These are phyloP conservation scores for Glossosoma conforme DNA, from an alignment of 1,140 invertebrate genomes.

Conservation along the genomic window DNA sequence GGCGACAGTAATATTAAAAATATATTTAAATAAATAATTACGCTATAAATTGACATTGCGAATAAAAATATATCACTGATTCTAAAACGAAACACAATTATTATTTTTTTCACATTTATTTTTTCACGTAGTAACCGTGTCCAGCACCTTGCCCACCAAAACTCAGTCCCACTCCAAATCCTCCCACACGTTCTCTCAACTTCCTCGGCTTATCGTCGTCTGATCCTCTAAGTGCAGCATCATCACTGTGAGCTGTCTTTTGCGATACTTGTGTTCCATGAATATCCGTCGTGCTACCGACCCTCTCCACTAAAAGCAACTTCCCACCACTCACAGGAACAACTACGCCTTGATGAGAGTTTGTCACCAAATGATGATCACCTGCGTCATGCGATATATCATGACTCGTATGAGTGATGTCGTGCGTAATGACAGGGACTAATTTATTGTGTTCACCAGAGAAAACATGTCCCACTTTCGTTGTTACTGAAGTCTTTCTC, in stretches of 20 bases:
- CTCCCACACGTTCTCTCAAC: conserved; percentile 19
- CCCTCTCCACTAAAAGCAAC: too few relatives aligned
- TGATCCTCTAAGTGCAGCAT: too few relatives aligned
- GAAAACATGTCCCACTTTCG: conserved; percentile 18
- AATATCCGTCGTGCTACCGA: too few relatives aligned
- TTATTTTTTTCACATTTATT: conserved; percentile 2
- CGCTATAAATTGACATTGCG: too few relatives aligned
- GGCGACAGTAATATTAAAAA: too few relatives aligned
- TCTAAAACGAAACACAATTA: not conserved
- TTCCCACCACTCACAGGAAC: too few relatives aligned
- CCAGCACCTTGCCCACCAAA: conserved; percentile 25
- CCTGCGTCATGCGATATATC: conserved; percentile 10
- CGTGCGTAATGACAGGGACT: conserved; percentile 17
- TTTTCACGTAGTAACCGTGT: conserved; percentile 22
- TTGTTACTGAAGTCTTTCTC: conserved; percentile 20
- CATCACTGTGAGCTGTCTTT: too few relatives aligned
- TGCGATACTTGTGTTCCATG: too few relatives aligned
- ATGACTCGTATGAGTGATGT: conserved; percentile 8
- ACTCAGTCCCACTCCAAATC: conserved; percentile 16
- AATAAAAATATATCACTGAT: too few relatives aligned
- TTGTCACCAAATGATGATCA: conserved; percentile 10
- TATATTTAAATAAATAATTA: too few relatives aligned
- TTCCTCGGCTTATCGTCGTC: too few relatives aligned
- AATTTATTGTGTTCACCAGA: conserved; percentile 9
- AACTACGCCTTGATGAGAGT: too few relatives aligned